Evolutionary conservation across 1,140 invertebrate species (phyloP), one percentile per base, ranked within the genome.

Genomic region (Drosophila kepulauana): DNA sequence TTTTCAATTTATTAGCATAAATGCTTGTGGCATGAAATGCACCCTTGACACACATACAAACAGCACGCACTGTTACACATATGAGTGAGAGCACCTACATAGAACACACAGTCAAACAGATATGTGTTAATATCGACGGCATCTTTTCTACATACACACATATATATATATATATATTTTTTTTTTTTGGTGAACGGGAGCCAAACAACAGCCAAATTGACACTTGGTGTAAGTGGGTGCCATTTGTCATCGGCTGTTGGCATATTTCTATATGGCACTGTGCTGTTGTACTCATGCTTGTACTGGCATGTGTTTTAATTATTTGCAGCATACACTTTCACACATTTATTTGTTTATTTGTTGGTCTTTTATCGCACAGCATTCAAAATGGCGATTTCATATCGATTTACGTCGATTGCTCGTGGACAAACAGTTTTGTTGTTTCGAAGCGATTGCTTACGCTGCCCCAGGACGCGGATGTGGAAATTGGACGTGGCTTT

Each of bases 351-450:
- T 51, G 67, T 46, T 82, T 79, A 68, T 65, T 63, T 81, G 72
- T 78, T 72, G 38, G 69, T 81, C 51, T 54, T 68, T 70, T 59
- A 49, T 15, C 30, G 20, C 43, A 43, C 67, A 92, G 91, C 78
- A 89, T 92, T 81, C 81, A 92, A 80, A 92, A 92, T 87, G 91
- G 91, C 75, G 91, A 92, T 90, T 92, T 92, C 71, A 92, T 92
- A 82, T 92, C 90, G 62, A 90, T 92, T 79, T 91, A 91, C 78
- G 82, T 92, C 66, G 91, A 92, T 69, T 92, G 91, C 65, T 69
- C 65, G 63, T 92, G 91, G 91, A 91, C 90, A 72, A 91, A 92
- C 74, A 92, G 91, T 76, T 92, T 91, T 75, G 90, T 92, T 51
- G 91, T 92, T 67, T 91, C 91, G 59, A 92, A 91, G 68, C 90